These are phyloP conservation scores for Cephus nigrinus DNA, from an alignment of 2,888 invertebrate genomes.

Conservation along the genomic window DNA sequence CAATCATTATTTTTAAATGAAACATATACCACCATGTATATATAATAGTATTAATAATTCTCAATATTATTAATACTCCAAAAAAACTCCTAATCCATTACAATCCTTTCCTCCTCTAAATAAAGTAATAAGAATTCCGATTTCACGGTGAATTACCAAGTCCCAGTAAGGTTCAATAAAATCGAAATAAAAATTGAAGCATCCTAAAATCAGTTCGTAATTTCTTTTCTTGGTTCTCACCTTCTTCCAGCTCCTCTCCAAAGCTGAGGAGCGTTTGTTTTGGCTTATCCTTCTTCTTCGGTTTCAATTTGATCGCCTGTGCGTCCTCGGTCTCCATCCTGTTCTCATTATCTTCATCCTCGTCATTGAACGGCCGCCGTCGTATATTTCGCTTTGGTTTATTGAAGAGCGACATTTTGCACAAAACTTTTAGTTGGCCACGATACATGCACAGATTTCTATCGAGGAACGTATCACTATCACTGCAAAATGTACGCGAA, in stretches of 20 bases:
- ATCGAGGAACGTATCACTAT: background rate
- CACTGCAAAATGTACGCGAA: background rate
- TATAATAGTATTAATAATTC: background rate
- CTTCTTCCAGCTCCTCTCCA: slow-evolving; percentile 71
- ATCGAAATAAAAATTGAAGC: background rate
- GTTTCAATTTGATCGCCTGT: slow-evolving; percentile 67
- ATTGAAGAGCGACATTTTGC: slow-evolving; percentile 83
- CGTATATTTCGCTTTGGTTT: slow-evolving; percentile 89
- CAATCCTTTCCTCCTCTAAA: background rate
- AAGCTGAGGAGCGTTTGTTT: slow-evolving; percentile 82
- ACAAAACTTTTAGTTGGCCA: background rate
- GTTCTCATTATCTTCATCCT: slow-evolving; percentile 75
- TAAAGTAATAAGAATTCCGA: background rate
- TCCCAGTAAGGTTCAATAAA: background rate
- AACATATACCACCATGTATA: background rate
- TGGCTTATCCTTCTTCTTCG: slow-evolving; percentile 68
- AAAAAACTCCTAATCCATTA: background rate
- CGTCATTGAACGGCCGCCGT: slow-evolving; percentile 77
- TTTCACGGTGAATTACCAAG: background rate
- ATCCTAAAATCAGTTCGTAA: background rate
- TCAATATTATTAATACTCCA: background rate
- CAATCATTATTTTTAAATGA: background rate
- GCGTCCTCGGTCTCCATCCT: slow-evolving; percentile 68
- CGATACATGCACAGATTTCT: background rate
- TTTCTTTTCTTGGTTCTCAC: slow-evolving; percentile 31